Base-by-base conservation (phyloP, 1,140 invertebrate species). In the Danaus melanippus region DNA sequence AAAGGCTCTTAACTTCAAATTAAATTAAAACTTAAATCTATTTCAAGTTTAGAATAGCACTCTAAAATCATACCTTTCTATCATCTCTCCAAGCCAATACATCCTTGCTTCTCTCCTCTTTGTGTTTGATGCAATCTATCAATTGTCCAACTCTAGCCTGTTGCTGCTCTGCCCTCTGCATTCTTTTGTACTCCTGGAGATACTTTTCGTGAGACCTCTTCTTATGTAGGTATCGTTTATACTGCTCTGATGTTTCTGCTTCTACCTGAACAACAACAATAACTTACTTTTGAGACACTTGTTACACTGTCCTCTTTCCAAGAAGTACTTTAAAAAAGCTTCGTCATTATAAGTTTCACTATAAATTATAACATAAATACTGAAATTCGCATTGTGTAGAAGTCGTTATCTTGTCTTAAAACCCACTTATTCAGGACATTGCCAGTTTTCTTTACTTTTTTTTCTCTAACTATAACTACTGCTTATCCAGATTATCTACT, bases 191-290 rank as follows among this genome's bases (percentile, higher is more conserved):
- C 42, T 84, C 76, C 7, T 69, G 52, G 44, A 57, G 66, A 0
- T 46, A 49, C 0, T 62, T 60, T 21, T 86, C 78, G n/a, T 74
- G 64, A 5, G 67, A 60, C 1, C 83, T 60, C 42, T 83, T 83
- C 42, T 66, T 32, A 12, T 69, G 62, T 0, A 86, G 41, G 48
- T 79, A 86, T 5, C 71, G 66, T 12, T 69, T 76, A 62, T 84
- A 83, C 41, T 86, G 67, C 2, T 73, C 69, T 8, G 68, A 56
- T 0, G 67, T 74, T 67, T 82, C 73, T 7, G 70, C 71, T 70
- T 74, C 76, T 21, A 76, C 61, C 83, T 85, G 56, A n/a, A 51
- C 8, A 7, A 52, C 54, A 9, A 32, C 21, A 47, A 43, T n/a
- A n/a, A n/a, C n/a, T 41, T 54, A 42, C 4, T 46, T 15, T 12